Evolutionary conservation across 2,888 invertebrate species (phyloP), one percentile per base, ranked within the genome.

Genomic region (Antheraea assamensis): DNA sequence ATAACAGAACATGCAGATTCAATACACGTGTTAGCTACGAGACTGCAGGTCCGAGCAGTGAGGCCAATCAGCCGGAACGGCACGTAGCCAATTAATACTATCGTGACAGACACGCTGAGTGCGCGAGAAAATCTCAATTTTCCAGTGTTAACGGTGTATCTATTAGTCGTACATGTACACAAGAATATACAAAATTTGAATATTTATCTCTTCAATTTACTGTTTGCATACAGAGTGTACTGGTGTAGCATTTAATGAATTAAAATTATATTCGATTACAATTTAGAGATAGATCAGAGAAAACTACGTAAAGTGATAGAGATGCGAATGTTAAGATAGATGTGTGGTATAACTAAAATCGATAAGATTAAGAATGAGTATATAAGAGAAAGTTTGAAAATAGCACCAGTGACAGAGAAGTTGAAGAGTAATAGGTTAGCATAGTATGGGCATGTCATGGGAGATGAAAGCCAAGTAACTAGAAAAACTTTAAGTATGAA

Each of bases 1-100:
- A 79, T 82, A 82, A 83, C 80, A 80, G 80, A 78, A 81, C 82
- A 87, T 87, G 87, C 83, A 85, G 85, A 89, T 87, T 75, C 75
- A 76, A 42, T 74, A 72, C 76, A 80, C 78, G 82, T 81, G 82
- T 78, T 85, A 84, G 82, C 79, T 80, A 78, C 75, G 79, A 86
- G 84, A 78, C 82, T 82, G 83, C 77, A 82, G 84, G 84, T 84
- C 76, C 80, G 82, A 84, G 82, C 79, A 80, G 79, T 77, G 83
- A 83, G 73, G 75, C 83, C 83, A 86, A 91, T 92, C 88, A 82
- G 72, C 78, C 83, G 84, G 86, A 90, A 90, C 90, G 73, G 77
- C 88, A 88, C 86, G 88, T 87, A 82, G 77, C 76, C 76, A 86
- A 88, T 85, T 86, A 88, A 90, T 85, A 81, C 82, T 81, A 77